These are phyloP conservation scores for Aphelenchoides fujianensis DNA, from an alignment of 1,140 invertebrate species.

Conservation along the genomic window DNA sequence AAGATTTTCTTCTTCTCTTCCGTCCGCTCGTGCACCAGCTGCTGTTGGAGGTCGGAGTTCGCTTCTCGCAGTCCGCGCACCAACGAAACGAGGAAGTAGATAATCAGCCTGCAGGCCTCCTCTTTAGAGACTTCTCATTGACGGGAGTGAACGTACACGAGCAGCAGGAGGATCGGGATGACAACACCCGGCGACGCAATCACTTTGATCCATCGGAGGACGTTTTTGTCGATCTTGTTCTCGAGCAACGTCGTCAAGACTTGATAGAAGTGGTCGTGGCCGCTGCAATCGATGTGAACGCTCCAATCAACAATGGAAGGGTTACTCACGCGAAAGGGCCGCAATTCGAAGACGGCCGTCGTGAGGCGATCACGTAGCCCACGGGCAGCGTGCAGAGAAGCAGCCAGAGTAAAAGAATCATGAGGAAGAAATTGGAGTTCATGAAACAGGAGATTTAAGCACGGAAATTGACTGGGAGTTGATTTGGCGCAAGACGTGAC, in stretches of 20 bases:
- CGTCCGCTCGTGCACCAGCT: constrained; percentile 72
- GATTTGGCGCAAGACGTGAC: no score
- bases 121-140: neutral
- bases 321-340: constrained; percentile 76
- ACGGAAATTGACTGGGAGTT: no score
- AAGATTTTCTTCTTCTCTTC: constrained; percentile 89
- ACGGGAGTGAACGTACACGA: constrained; percentile 71
- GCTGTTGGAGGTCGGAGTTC: constrained; percentile 82
- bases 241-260: constrained; percentile 71
- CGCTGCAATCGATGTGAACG: constrained; percentile 66
- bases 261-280: constrained; percentile 78
- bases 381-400: constrained; percentile 91
- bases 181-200: constrained; percentile 87
- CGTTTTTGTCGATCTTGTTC: constrained; percentile 69
- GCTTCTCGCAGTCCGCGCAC: constrained; percentile 83
- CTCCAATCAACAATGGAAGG: neutral
- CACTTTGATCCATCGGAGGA: constrained; percentile 69
- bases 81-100: constrained; percentile 89
- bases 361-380: constrained; percentile 85
- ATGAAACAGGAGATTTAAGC: no score
- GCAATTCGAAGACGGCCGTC: constrained; percentile 88
- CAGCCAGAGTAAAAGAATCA: constrained; percentile 85
- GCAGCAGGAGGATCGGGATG: constrained; percentile 83
- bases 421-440: constrained; percentile 93
- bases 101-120: constrained; percentile 71